These are phyloP conservation scores for Takifugu flavidus DNA, from an alignment of 2,113 vertebrate genomes.

Conservation along the genomic window DNA sequence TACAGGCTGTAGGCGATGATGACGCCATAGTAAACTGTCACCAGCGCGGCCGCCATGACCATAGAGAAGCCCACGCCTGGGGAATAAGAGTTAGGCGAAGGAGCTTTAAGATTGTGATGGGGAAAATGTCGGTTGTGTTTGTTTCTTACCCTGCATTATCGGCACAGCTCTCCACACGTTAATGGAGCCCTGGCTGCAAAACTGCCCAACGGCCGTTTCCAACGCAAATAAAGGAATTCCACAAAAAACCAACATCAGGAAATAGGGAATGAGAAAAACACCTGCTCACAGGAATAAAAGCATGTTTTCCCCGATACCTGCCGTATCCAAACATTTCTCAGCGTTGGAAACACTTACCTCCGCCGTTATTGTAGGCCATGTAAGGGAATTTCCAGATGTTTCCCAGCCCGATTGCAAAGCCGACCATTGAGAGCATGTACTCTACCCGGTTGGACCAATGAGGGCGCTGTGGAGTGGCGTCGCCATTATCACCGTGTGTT, in stretches of 20 bases:
- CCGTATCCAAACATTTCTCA: background rate
- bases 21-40: slow-evolving; percentile 89
- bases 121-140: too few relatives aligned
- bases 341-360: slow-evolving; percentile 68
- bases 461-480: slow-evolving; percentile 73
- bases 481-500: slow-evolving; percentile 44
- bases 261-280: slow-evolving; percentile 88
- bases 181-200: slow-evolving; percentile 86
- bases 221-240: slow-evolving; percentile 86
- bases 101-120: background rate
- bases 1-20: slow-evolving; percentile 90
- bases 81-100: background rate
- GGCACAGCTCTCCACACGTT: slow-evolving; percentile 83
- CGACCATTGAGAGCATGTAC: slow-evolving; percentile 87
- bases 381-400: slow-evolving; percentile 92
- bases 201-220: slow-evolving; percentile 87
- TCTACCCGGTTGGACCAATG: slow-evolving; percentile 87
- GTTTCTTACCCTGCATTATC: slow-evolving; percentile 81
- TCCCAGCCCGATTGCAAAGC: slow-evolving; percentile 86
- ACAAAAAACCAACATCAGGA: slow-evolving; percentile 81
- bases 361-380: slow-evolving; percentile 85
- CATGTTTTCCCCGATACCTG: background rate
- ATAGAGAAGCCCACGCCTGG: slow-evolving; percentile 89
- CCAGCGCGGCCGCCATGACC: slow-evolving; percentile 82
- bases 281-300: slow-evolving; percentile 61